phyloP scores from a whole-genome alignment of 2,797 vertebrate species.

The Anguilla marmorata region DNA sequence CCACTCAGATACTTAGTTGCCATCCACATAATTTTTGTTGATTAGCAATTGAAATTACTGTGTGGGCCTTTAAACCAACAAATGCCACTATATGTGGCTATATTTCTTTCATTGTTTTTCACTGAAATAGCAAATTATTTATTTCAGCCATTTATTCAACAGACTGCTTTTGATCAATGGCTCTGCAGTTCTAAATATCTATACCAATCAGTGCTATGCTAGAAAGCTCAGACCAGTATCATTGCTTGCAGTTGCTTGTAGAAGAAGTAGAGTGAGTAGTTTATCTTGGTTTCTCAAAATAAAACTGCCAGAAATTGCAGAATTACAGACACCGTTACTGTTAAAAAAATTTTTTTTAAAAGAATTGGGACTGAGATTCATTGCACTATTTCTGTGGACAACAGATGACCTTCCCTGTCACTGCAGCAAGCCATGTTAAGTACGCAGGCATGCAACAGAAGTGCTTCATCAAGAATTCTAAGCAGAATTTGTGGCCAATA shows the following conservation, averaged over 20 bases:
- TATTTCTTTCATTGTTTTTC: too few species aligned
- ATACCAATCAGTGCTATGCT: neutral
- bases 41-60: too few species aligned
- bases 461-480: neutral
- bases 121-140: neutral
- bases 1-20: too few species aligned
- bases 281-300: neutral
- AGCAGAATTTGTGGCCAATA: neutral
- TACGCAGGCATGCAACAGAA: neutral
- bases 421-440: neutral
- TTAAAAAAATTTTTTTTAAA: neutral
- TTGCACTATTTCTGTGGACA: neutral
- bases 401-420: neutral
- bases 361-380: neutral
- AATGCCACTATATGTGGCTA: too few species aligned
- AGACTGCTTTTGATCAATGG: neutral
- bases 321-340: neutral
- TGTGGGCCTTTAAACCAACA: too few species aligned
- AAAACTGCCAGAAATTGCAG: neutral
- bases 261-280: neutral
- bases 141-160: neutral
- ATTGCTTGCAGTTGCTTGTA: too few species aligned
- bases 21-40: too few species aligned
- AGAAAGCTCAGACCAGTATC: neutral
- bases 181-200: neutral